Base-by-base conservation (phyloP, 2,113 vertebrate genomes). In the Labrus mixtus region DNA sequence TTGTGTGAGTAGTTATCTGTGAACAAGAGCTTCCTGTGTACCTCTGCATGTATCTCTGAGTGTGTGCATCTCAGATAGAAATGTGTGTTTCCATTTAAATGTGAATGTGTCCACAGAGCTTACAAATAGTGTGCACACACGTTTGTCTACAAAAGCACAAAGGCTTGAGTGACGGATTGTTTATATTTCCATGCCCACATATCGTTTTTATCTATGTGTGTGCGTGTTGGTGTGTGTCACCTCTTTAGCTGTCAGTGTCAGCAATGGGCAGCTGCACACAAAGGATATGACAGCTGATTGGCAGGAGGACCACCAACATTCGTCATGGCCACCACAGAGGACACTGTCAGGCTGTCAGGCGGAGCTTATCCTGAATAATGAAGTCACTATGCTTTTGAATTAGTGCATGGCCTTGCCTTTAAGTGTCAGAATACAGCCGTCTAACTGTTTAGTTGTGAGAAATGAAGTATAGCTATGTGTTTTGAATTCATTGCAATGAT, bases 261-360 rank as follows among this genome's bases (percentile, higher is more conserved):
- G 57, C 10, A 33, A 72, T 56, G 19, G 60, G 69, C 75, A 73
- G 73, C 59, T 69, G 63, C 69, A 69, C 70, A 79, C 25, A 81
- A 48, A 68, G 69, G 43, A 59, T 78, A 54, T 88, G 89, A 90
- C 89, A 90, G 85, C 53, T 89, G 84, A 87, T 69, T 89, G 87
- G 59, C 84, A 87, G 88, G 61, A 3, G 33, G 78, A 84, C 75
- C 73, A 62, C 76, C 64, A 87, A 68, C 78, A 81, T 86, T 75
- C 17, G 82, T 84, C 78, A 82, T 73, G 71, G 84, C 71, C 76
- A 84, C 78, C 73, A 50, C 66, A 45, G 64, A 72, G 65, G 82
- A 85, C 67, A 69, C 15, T 33, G 73, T 78, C 78, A 50, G 29
- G 54, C 75, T 86, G 73, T 80, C 66, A 72, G 50, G n/a, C 20